Evolutionary conservation across 2,888 invertebrate genomes (phyloP).

Genomic region (Latrodectus elegans): DNA sequence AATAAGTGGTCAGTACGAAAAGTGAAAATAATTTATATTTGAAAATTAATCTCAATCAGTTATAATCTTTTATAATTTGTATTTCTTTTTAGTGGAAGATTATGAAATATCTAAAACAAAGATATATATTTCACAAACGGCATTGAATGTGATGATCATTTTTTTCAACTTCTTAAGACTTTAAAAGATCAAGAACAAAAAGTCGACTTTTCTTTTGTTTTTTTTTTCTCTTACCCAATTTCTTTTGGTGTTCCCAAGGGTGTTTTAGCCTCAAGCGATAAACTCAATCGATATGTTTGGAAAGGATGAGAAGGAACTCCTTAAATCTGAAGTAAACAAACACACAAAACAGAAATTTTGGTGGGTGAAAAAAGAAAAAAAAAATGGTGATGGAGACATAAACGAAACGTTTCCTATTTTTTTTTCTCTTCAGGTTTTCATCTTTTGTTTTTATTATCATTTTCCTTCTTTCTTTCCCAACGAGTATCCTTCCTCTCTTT

Average conservation of each 20-base stretch:
- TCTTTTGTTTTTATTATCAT: conserved; percentile 10
- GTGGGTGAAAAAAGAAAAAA: conserved; percentile 40
- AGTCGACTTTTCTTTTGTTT: conserved; percentile 8
- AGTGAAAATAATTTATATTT: no score
- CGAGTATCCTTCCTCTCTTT: background rate
- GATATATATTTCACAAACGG: background rate
- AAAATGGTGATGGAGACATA: conserved; percentile 25
- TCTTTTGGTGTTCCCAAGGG: conserved; percentile 37
- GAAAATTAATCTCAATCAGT: no score
- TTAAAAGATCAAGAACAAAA: conserved; percentile 33
- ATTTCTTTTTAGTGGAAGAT: no score
- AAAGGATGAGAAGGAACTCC: conserved; percentile 48
- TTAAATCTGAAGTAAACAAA: conserved; percentile 59
- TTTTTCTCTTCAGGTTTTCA: background rate
- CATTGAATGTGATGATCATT: background rate
- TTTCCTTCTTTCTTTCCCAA: background rate
- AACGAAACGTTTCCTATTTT: conserved; percentile 26
- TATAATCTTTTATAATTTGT: no score
- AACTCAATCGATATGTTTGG: conserved; percentile 46
- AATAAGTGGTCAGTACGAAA: no score
- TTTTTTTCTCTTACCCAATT: conserved; percentile 16
- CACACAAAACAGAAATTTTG: conserved; percentile 51
- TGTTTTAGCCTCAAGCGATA: conserved; percentile 46
- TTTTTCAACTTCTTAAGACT: conserved; percentile 26
- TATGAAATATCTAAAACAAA: background rate